phyloP scores from a whole-genome alignment of 2,888 invertebrate species.

The Melanostoma scalare region DNA sequence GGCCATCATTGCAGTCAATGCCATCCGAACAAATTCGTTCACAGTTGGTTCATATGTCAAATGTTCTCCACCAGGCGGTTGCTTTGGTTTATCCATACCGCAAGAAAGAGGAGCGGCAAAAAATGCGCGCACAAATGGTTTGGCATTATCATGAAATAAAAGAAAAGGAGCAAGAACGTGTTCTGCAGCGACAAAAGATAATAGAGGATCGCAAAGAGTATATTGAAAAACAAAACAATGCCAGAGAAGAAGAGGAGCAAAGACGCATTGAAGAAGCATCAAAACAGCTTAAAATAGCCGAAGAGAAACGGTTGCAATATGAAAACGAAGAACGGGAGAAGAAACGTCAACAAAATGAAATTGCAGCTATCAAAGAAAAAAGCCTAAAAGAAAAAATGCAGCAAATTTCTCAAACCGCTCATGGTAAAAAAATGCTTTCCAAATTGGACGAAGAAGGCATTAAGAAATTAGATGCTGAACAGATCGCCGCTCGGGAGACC shows the following conservation, averaged over 20 bases:
- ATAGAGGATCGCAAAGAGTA: conserved; percentile 98
- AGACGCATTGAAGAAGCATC: conserved; percentile 90
- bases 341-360: conserved; percentile 92
- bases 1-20: conserved; percentile 95
- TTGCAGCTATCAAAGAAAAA: conserved; percentile 93
- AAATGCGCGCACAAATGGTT: conserved; percentile 88
- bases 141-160: conserved; percentile 93
- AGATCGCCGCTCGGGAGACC: conserved; percentile 95
- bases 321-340: conserved; percentile 95
- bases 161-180: conserved; percentile 92
- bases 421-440: conserved; percentile 94
- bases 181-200: conserved; percentile 95
- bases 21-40: conserved; percentile 96
- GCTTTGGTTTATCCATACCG: conserved; percentile 91
- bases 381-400: conserved; percentile 95
- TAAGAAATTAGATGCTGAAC: conserved; percentile 96
- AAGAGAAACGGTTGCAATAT: conserved; percentile 92
- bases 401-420: conserved; percentile 94
- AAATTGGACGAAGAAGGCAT: conserved; percentile 93
- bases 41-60: conserved; percentile 94
- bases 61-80: conserved; percentile 91
- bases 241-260: conserved; percentile 81
- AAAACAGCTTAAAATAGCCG: conserved; percentile 90
- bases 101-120: conserved; percentile 88
- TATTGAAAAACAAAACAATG: conserved; percentile 86